Evolutionary conservation across 2,113 vertebrate genomes (phyloP).

Genomic region (Paradoxurus hermaphroditus): DNA sequence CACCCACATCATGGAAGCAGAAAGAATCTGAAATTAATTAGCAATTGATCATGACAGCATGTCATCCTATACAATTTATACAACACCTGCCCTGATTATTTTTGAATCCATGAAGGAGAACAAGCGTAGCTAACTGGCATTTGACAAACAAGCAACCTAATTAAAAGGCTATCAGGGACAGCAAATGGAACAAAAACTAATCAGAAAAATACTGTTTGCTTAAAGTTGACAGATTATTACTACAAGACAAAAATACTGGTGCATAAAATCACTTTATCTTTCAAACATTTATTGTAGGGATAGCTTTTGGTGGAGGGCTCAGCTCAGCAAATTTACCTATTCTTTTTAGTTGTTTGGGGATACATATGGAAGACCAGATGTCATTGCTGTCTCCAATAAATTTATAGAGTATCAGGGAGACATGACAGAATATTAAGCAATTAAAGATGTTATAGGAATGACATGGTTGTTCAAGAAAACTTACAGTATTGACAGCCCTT

Average conservation of each 20-base stretch:
- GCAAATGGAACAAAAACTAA: constrained; percentile 49
- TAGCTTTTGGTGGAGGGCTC: not conserved
- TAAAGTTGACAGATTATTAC: constrained; percentile 41
- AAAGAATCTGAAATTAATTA: constrained; percentile 70
- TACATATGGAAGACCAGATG: not conserved
- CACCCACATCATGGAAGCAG: not conserved
- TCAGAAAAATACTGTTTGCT: constrained; percentile 34
- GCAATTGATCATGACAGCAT: constrained; percentile 47
- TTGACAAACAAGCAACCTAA: constrained; percentile 62
- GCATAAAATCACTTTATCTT: constrained; percentile 49
- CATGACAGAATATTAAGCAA: not conserved
- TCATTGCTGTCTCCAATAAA: not conserved
- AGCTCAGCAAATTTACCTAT: not conserved
- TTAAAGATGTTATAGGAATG: not conserved
- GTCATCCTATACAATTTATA: constrained; percentile 42
- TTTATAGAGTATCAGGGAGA: not conserved
- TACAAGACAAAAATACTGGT: not conserved
- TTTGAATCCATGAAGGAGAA: constrained; percentile 54
- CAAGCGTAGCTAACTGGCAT: constrained; percentile 30
- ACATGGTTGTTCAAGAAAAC: not conserved
- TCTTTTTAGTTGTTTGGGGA: not conserved
- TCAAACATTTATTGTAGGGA: not conserved
- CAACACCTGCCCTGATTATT: constrained; percentile 65
- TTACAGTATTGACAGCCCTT: not conserved
- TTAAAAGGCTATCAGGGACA: constrained; percentile 66